Evolutionary conservation across 35 echinoderm and acorn worm genomes (phyloP), one percentile per base, ranked within the genome.

Genomic region (Anneissia japonica): DNA sequence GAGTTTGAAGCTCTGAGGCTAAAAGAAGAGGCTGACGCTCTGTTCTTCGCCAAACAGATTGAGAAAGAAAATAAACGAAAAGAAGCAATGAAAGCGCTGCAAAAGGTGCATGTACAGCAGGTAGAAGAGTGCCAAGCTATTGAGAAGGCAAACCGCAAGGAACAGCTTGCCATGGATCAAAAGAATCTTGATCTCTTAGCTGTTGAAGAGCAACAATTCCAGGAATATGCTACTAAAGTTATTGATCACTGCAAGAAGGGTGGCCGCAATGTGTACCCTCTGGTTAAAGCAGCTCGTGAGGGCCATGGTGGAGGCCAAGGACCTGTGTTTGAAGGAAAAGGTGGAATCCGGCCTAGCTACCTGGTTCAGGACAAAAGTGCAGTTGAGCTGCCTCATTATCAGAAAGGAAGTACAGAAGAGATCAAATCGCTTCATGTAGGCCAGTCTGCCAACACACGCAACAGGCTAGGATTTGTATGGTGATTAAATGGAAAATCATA

Each of bases 381-480:
- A 0, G 91, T 97, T 32, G 94, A 97, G 73, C 81, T 97, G 17
- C 94, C 94, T 34, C 85, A 90, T 46, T 97, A 97, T 80, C 94
- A 97, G 31, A 86, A 77, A 34, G 91, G 77, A 14, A 87, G 88
- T 81, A 97, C 94, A 34, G 94, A 97, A 17, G 87, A 93, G 0
- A 82, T 97, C 0, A 97, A 97, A 82, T 96, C 91, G 39, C 86
- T 90, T 26, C 93, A 96, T 83, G 81, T 85, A 34, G 94, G 94
- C 17, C 89, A 90, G 55, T 72, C 91, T 74, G 81, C 87, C 4
- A 92, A 97, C 64, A 93, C 94, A 0, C 83, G 84, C 55, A 93
- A 97, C 74, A 76, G 94, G 38, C 81, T 97, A 21, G 94, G 94
- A 85, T 97, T 97, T 85, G 94, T 97, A 0, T 97, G 94, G 94